A percentile compares a stretch with the other conserved stretches of the same genome.
Conservation (phyloP, 2,888 invertebrate species). For the Pemphredon lugubris region DNA sequence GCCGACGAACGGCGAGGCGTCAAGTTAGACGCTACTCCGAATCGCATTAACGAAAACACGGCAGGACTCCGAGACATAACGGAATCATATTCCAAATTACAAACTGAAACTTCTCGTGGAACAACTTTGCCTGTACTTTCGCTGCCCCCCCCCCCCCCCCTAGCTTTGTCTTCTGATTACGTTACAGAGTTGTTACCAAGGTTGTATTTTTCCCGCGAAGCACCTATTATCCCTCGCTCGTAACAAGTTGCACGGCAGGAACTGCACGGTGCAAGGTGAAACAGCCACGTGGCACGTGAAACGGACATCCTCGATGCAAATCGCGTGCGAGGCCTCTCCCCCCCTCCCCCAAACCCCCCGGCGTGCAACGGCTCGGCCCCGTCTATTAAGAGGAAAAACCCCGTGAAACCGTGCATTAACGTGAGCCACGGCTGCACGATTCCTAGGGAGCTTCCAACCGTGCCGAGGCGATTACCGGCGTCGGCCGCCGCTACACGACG, state of each 20-base stretch:
- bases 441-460: constrained; percentile 5
- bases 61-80: too few species aligned
- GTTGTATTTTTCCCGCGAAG: constrained; percentile 19
- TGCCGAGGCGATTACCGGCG: constrained; percentile 15
- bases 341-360: too few species aligned
- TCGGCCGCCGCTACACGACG: too few species aligned
- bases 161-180: constrained; percentile 1
- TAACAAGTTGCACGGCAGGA: constrained; percentile 14
- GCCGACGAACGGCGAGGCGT: too few species aligned
- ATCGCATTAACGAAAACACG: too few species aligned
- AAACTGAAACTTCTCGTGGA: background rate
- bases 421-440: constrained; percentile 19
- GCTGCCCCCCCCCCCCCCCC: background rate
- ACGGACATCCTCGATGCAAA: constrained; percentile 55
- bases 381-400: constrained; percentile 48
- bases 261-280: constrained; percentile 31
- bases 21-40: too few species aligned
- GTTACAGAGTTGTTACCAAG: background rate
- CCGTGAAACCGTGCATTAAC: constrained; percentile 44
- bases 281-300: constrained; percentile 54
- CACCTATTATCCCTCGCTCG: constrained; percentile 8
- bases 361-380: constrained; percentile 9
- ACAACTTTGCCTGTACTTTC: background rate
- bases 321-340: constrained; percentile 52
- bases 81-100: constrained; percentile 2